These are phyloP conservation scores for Crypturellus undulatus DNA, from an alignment of 2,113 vertebrate species.

Conservation along the genomic window DNA sequence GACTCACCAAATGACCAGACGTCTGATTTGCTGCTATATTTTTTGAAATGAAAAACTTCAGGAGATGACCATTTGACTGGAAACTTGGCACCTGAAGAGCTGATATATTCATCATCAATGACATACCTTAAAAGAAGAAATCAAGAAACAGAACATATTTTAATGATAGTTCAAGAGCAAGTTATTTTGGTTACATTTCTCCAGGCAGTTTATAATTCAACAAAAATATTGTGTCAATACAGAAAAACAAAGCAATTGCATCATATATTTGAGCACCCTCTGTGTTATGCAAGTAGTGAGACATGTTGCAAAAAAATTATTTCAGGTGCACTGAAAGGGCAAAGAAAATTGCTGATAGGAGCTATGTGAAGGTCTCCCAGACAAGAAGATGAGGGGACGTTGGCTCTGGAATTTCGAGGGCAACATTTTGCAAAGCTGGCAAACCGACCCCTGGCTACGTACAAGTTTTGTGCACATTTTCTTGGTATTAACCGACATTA, in stretches of 20 bases:
- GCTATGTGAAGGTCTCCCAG: not conserved
- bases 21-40: constrained; percentile 92
- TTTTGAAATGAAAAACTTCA: constrained; percentile 89
- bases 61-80: constrained; percentile 93
- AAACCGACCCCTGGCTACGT: not conserved
- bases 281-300: not conserved
- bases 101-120: constrained; percentile 89
- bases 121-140: constrained; percentile 79
- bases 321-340: not conserved
- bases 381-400: not conserved
- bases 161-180: not conserved
- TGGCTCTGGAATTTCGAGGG: not conserved
- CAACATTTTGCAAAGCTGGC: not conserved
- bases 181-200: not conserved
- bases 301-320: not conserved
- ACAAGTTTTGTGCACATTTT: not conserved
- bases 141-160: not conserved
- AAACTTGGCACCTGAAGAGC: constrained; percentile 88
- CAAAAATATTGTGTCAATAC: not conserved
- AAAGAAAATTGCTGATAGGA: not conserved
- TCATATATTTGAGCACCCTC: not conserved
- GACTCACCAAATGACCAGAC: constrained; percentile 91
- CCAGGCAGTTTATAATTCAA: not conserved
- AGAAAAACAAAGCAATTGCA: not conserved
- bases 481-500: not conserved